A percentile compares a stretch with the other conserved stretches of the same genome.
These are phyloP conservation scores for Pelodytes ibericus DNA, from an alignment of 2,797 vertebrate genomes.

Conservation along the genomic window DNA sequence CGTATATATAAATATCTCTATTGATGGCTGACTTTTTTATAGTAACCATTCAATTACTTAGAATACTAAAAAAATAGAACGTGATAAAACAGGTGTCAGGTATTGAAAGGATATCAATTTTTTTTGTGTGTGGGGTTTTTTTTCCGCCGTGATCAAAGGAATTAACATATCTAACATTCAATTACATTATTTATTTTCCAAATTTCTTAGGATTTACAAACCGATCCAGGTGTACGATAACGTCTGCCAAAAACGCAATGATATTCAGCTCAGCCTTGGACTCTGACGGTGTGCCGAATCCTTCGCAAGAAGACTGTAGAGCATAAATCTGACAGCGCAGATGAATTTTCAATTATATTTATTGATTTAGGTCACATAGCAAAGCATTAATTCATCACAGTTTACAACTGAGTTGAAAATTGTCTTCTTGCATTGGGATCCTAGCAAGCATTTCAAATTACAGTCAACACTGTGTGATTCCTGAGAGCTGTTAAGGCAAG, in stretches of 20 bases:
- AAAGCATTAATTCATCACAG: slow-evolving; percentile 19
- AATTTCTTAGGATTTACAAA: not conserved
- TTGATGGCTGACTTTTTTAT: not conserved
- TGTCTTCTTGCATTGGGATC: slow-evolving; percentile 23
- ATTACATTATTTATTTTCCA: not conserved
- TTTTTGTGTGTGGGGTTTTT: no score
- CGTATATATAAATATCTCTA: no score
- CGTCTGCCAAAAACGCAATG: not conserved
- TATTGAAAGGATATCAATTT: no score
- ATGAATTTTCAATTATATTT: slow-evolving; percentile 28
- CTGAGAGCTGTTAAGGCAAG: not conserved
- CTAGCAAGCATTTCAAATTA: slow-evolving; percentile 7
- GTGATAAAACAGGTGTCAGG: no score
- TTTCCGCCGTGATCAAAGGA: no score
- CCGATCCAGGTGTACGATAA: not conserved
- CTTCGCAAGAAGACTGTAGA: not conserved
- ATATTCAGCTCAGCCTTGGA: not conserved
- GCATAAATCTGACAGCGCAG: slow-evolving; percentile 14
- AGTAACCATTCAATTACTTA: not conserved
- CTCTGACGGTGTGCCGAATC: slow-evolving; percentile 4
- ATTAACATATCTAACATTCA: no score
- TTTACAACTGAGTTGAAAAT: slow-evolving; percentile 29
- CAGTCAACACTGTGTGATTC: not conserved
- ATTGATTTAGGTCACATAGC: slow-evolving; percentile 27
- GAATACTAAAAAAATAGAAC: not conserved